phyloP scores from a whole-genome alignment of 2,113 vertebrate species.

The Chionomys nivalis region DNA sequence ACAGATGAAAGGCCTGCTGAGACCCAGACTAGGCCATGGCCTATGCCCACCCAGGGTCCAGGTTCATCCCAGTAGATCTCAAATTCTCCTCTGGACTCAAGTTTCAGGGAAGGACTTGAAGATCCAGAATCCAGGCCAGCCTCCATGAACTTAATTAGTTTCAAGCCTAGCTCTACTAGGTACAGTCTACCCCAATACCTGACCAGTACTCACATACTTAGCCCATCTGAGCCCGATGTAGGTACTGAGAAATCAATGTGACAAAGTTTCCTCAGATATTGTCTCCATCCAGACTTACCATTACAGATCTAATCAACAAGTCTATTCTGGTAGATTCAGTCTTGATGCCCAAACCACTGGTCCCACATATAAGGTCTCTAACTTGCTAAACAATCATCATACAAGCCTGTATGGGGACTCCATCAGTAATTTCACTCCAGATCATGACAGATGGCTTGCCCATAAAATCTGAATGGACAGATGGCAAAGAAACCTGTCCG shows the following conservation, averaged over 20 bases:
- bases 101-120: not conserved
- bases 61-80: not conserved
- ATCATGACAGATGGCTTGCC: not conserved
- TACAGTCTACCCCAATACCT: not conserved
- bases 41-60: not conserved
- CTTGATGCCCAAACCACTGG: not conserved
- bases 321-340: not conserved
- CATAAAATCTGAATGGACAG: not conserved
- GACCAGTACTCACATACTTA: not conserved
- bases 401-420: not conserved
- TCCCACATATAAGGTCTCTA: not conserved
- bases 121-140: not conserved
- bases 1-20: not conserved
- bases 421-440: not conserved
- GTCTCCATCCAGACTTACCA: not conserved
- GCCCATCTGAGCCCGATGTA: too few species aligned
- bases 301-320: not conserved
- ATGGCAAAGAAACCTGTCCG: not conserved
- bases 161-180: not conserved
- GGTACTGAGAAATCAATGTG: not conserved
- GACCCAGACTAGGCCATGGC: not conserved
- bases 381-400: not conserved
- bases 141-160: not conserved
- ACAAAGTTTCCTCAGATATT: not conserved
- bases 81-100: not conserved